phyloP scores from a whole-genome alignment of 2,797 vertebrate species.

The Diceros bicornis region DNA sequence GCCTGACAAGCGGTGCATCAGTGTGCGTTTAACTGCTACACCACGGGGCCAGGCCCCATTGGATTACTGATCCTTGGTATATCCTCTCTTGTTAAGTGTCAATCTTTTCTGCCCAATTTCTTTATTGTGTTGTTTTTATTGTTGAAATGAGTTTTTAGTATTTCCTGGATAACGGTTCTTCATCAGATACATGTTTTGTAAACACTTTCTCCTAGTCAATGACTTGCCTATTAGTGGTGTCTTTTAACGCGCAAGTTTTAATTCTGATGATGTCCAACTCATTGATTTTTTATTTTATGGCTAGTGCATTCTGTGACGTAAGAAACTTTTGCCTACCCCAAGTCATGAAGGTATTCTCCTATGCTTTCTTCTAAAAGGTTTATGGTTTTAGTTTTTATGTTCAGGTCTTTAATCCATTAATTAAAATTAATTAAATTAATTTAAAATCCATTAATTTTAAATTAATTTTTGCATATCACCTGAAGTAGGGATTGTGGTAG shows the following conservation, averaged over 20 bases:
- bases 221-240: background rate
- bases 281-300: background rate
- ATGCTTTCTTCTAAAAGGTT: background rate
- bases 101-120: background rate
- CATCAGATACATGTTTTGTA: background rate
- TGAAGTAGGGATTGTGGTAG: background rate
- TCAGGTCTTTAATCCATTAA: background rate
- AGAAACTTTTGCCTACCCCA: background rate
- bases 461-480: background rate
- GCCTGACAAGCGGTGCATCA: no score
- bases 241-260: conserved; percentile 11
- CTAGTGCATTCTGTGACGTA: background rate
- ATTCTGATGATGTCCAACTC: conserved; percentile 15
- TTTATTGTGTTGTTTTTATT: background rate
- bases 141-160: conserved; percentile 4
- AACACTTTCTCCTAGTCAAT: background rate
- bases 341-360: background rate
- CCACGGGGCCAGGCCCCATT: no score
- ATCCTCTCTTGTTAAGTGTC: background rate
- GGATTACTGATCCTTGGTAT: background rate
- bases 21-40: no score
- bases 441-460: background rate
- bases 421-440: no score
- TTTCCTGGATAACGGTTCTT: background rate
- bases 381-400: conserved; percentile 12